Evolutionary conservation across 2,113 vertebrate genomes (phyloP), one percentile per base, ranked within the genome.

Genomic region (Barbus barbus): DNA sequence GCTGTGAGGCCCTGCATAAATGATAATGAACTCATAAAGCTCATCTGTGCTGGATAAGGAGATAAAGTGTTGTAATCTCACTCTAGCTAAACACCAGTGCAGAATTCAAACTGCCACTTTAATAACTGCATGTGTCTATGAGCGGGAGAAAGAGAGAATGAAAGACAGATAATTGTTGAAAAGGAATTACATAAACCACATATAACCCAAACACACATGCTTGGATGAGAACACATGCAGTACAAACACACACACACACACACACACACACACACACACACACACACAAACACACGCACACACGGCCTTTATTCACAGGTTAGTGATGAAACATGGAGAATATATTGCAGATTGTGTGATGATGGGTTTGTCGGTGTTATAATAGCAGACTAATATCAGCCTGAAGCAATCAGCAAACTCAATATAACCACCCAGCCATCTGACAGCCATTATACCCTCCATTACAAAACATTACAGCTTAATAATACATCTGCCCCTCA

Each of bases 381-480:
- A 88, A 89, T 88, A 86, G 86, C 79, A 86, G 84, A 89, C 84
- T 91, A 88, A 89, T 88, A 60, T 36, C 89, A 14, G 88, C 92
- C 91, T 87, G 78, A 9, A 88, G 93, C 90, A 61, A 58, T 65
- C 78, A 82, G 81, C 87, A 89, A 91, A 91, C 83, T 91, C 84
- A 92, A 91, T 92, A 91, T 36, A 82, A 82, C 82, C 85, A 85
- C 76, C 83, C 78, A 38, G 76, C 89, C 86, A 88, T 89, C 87
- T 89, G 88, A 88, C 78, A 74, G 81, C 83, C 84, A 86, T 89
- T 90, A 90, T 87, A 90, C 90, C 84, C 87, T 91, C 90, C 87
- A 87, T 87, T 88, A 83, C 83, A 89, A 89, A 91, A 88, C 85
- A 85, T 69, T 84, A 78, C 72, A 51, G 71, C 85, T 53, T 87